Percentiles rank a stretch among this genome's conserved stretches.
Conservation (phyloP, 2,888 invertebrate species). For the Euclidia mi region DNA sequence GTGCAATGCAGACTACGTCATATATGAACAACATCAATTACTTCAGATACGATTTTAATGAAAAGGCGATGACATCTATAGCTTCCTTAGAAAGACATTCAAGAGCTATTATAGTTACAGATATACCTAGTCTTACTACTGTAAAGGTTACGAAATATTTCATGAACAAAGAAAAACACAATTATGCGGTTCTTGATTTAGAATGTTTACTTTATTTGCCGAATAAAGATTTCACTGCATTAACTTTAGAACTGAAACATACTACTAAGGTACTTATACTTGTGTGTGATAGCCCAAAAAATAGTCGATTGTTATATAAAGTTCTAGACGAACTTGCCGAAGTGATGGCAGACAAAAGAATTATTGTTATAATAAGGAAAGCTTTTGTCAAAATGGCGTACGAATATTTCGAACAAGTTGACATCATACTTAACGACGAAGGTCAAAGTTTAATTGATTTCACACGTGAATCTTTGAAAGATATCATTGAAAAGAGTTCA, state of each 20-base stretch:
- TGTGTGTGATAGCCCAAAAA: constrained; percentile 1
- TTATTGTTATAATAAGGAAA: constrained; percentile 11
- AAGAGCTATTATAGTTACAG: constrained; percentile 7
- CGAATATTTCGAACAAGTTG: constrained; percentile 3
- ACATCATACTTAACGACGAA: background rate
- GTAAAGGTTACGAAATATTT: constrained; percentile 16
- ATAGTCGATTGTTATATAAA: background rate
- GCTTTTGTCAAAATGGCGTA: background rate
- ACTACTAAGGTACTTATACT: constrained; percentile 13
- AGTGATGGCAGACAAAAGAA: background rate
- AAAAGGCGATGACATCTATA: background rate
- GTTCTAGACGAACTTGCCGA: background rate
- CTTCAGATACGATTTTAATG: constrained; percentile 1
- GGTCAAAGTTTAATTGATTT: constrained; percentile 11
- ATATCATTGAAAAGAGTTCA: constrained; percentile 1
- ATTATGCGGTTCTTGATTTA: constrained; percentile 12
- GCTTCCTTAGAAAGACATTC: background rate
- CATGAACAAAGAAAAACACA: background rate
- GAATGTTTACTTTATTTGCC: constrained; percentile 8
- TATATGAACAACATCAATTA: constrained; percentile 11
- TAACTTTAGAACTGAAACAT: constrained; percentile 9
- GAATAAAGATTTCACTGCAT: background rate
- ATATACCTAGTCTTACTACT: constrained; percentile 7
- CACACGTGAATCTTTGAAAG: background rate
- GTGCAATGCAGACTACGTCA: constrained; percentile 9